phyloP scores from a whole-genome alignment of 2,797 vertebrate species.

The Oreochromis grahami region DNA sequence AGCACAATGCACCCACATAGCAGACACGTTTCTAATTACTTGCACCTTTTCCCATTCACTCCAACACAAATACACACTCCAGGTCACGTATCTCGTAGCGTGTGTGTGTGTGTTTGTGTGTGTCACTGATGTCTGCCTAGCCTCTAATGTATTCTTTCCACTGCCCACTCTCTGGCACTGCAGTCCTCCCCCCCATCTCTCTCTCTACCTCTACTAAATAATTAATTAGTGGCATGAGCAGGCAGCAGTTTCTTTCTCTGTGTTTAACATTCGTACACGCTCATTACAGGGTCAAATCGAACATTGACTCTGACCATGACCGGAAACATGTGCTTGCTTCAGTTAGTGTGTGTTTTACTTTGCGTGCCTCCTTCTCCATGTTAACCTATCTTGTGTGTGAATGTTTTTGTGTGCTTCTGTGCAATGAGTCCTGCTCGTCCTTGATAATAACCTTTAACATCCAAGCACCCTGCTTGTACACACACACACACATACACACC shows the following conservation, averaged over 20 bases:
- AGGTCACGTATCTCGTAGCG: background rate
- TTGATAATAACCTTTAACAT: slow-evolving; percentile 25
- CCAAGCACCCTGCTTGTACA: background rate
- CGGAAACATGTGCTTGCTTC: background rate
- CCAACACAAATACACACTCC: background rate
- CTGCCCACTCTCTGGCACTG: slow-evolving; percentile 59
- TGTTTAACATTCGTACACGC: slow-evolving; percentile 13
- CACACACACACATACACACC: background rate
- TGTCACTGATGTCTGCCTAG: background rate
- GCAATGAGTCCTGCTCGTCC: background rate
- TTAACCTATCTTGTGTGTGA: background rate
- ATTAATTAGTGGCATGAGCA: slow-evolving; percentile 55
- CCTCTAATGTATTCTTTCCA: slow-evolving; percentile 9
- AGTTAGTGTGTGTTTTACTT: background rate
- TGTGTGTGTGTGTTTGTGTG: background rate
- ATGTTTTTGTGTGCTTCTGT: background rate
- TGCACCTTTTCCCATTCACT: background rate
- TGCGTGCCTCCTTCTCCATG: background rate
- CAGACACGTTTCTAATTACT: background rate
- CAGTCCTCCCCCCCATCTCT: slow-evolving; percentile 18
- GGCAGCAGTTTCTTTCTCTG: slow-evolving; percentile 22
- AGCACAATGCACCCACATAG: background rate
- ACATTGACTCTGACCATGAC: background rate
- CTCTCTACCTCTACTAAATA: slow-evolving; percentile 30
- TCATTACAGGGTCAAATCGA: background rate